phyloP scores from a whole-genome alignment of 2,888 invertebrate genomes.

The Drosophila yooni region DNA sequence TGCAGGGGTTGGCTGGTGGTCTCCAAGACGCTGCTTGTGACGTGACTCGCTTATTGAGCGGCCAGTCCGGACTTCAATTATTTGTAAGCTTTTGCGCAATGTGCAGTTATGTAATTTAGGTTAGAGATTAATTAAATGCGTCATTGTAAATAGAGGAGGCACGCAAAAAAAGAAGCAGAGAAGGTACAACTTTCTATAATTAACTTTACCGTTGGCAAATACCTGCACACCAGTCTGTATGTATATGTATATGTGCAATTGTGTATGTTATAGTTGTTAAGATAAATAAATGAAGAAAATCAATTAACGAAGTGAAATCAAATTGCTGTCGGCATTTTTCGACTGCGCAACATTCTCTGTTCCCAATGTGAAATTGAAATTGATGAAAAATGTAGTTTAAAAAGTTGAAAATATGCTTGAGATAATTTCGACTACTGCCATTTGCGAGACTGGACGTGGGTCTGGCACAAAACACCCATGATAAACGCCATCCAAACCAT shows the following conservation, averaged over 20 bases:
- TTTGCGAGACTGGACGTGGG: not conserved
- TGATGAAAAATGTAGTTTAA: not conserved
- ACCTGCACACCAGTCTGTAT: slow-evolving; percentile 1
- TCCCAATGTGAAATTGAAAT: not conserved
- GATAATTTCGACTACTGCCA: not conserved
- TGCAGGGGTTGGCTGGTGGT: slow-evolving; percentile 45
- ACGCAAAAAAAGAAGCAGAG: slow-evolving; percentile 11
- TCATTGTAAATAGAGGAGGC: slow-evolving; percentile 68
- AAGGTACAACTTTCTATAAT: slow-evolving; percentile 62
- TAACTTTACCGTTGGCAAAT: slow-evolving; percentile 65
- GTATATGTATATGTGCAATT: slow-evolving; percentile 1
- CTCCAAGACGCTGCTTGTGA: slow-evolving; percentile 79
- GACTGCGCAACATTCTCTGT: not conserved
- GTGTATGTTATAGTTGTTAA: slow-evolving; percentile 21
- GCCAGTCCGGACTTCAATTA: slow-evolving; percentile 71
- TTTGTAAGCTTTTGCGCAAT: slow-evolving; percentile 76
- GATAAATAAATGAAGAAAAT: not conserved
- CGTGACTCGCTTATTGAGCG: slow-evolving; percentile 74
- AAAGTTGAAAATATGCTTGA: not conserved
- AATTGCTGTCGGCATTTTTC: slow-evolving; percentile 8
- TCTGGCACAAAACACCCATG: not conserved
- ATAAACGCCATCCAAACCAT: not conserved
- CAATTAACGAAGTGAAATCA: slow-evolving; percentile 9
- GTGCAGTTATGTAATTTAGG: slow-evolving; percentile 79
- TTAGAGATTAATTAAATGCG: slow-evolving; percentile 77